Conservation (phyloP, 2,888 invertebrate genomes). For the Aporophyla nigra region DNA sequence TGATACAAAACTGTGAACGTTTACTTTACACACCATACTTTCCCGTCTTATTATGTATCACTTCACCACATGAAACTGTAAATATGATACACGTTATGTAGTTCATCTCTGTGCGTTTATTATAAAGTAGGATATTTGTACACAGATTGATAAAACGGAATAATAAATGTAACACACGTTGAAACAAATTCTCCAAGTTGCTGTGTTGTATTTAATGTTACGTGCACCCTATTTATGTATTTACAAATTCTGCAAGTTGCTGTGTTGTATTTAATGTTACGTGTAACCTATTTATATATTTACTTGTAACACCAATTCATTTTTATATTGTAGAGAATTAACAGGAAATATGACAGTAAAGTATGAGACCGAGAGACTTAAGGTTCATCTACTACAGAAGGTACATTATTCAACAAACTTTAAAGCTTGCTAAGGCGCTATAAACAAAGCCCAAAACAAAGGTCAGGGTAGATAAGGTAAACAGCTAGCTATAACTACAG, state of each 20-base stretch:
- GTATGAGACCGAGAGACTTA: background rate
- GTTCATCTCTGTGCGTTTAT: background rate
- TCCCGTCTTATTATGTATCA: background rate
- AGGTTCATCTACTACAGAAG: background rate
- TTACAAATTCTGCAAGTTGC: no score
- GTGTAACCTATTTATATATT: no score
- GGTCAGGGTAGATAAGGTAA: background rate
- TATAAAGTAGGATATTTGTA: background rate
- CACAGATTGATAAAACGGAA: no score
- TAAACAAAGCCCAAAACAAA: conserved; percentile 8
- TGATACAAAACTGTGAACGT: background rate
- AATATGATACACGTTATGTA: background rate
- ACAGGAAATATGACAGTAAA: background rate
- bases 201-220: no score
- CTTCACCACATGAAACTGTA: background rate
- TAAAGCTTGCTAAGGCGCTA: background rate
- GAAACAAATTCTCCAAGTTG: no score
- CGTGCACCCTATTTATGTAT: no score
- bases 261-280: no score
- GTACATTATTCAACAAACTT: background rate
- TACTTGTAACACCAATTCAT: background rate
- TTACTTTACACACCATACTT: no score
- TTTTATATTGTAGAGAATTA: background rate
- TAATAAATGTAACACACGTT: no score
- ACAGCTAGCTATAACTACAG: conserved; percentile 5